Base-by-base conservation (phyloP, 2,888 invertebrate species). In the Tortricodes alternella region DNA sequence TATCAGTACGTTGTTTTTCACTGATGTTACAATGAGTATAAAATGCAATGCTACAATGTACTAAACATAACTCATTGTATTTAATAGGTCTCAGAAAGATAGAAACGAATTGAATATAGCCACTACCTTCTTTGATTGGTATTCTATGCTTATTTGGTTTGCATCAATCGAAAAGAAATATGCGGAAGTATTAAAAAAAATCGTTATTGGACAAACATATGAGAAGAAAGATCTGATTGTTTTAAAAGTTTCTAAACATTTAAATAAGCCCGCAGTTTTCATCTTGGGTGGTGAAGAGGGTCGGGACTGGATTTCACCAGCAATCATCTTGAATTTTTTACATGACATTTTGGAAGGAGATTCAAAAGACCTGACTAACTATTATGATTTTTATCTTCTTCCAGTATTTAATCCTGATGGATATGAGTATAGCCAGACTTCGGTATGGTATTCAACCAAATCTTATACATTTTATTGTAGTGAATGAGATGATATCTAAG, bases 401-500 rank as follows among this genome's bases (percentile, higher is more conserved):
- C 89, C 89, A 39, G 60, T 85, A 18, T 64, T 83, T n/a, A 89
- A 89, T 68, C 88, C 89, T 53, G 89, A 89, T 78, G 89, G 89
- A 16, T 88, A 85, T 70, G 71, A 63, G 7, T 81, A 73, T 60
- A 86, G 81, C 53, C 72, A 72, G 59, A 63, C 59, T 37, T 52
- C 65, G 72, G 88, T 88, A 73, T 65, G 61, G 52, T 19, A 21
- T 3, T 27, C n/a, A 27, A 27, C n/a, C 3, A n/a, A 27, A 9
- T 9, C n/a, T 9, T 2, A 27, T 27, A 24, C 3, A 0, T 23
- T 9, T 1, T 24, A 24, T 9, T 9, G 8, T 24, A 2, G 24
- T 24, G n/a, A n/a, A n/a, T n/a, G n/a, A n/a, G n/a, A n/a, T n/a
- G n/a, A n/a, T n/a, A n/a, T n/a, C n/a, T n/a, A n/a, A n/a, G n/a